Evolutionary conservation across 37 sponge, comb jelly and placozoan species (phyloP).

Genomic region (Diacarnus erythraeanus): DNA sequence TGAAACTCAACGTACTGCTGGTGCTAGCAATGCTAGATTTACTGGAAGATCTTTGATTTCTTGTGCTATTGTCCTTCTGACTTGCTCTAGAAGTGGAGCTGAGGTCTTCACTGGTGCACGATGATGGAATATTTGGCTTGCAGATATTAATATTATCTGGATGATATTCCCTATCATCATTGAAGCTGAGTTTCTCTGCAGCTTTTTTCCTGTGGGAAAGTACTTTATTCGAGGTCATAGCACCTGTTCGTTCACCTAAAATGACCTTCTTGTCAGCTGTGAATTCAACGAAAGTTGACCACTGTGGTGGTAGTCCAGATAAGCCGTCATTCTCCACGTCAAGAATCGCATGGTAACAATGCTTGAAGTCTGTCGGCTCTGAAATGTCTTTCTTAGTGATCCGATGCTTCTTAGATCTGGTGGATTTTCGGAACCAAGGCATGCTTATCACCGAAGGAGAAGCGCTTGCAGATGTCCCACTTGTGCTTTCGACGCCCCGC

Average conservation of each 20-base stretch:
- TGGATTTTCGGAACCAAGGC: conserved; percentile 54
- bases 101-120: no score
- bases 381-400: conserved; percentile 70
- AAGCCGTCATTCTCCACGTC: conserved; percentile 17
- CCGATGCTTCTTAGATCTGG: conserved; percentile 16
- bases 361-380: conserved; percentile 76
- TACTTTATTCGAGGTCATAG: not conserved
- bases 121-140: not conserved
- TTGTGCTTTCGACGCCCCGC: no score
- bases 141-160: not conserved
- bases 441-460: not conserved
- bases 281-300: conserved; percentile 52
- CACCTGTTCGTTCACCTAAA: not conserved
- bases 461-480: no score
- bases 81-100: not conserved
- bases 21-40: conserved; percentile 1
- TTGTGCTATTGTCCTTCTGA: not conserved
- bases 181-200: not conserved
- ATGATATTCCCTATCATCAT: not conserved
- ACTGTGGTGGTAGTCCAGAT: conserved; percentile 84
- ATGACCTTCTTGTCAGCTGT: not conserved
- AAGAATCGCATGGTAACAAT: conserved; percentile 70
- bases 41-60: not conserved
- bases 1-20: not conserved
- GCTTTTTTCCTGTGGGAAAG: not conserved